Percentiles rank a stretch among this genome's conserved stretches.
phyloP scores from a whole-genome alignment of 1,140 invertebrate species.

The Forficula auricularia region DNA sequence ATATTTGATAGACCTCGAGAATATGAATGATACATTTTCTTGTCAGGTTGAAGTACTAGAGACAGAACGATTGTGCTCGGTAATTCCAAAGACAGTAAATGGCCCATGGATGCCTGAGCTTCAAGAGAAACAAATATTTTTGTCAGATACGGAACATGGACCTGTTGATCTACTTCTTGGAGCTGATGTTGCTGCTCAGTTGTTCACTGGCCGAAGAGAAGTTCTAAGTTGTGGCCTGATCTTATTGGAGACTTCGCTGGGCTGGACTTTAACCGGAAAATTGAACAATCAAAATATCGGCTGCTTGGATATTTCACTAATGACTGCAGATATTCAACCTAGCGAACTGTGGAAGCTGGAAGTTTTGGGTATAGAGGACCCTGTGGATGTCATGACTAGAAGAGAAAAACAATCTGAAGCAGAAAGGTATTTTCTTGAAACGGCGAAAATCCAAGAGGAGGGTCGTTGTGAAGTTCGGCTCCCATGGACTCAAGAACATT shows the following conservation, averaged over 20 bases:
- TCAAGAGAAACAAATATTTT: constrained; percentile 7
- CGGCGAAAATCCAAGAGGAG: constrained; percentile 15
- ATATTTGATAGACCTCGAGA: background rate
- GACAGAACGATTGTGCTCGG: background rate
- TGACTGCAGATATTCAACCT: constrained; percentile 11
- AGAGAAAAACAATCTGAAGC: constrained; percentile 15
- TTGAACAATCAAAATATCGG: constrained; percentile 13
- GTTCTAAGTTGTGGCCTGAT: constrained; percentile 17
- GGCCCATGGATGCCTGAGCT: constrained; percentile 6
- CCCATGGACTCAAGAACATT: constrained; percentile 19
- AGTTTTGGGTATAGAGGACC: constrained; percentile 22
- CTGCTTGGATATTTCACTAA: constrained; percentile 13
- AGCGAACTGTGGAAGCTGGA: constrained; percentile 24
- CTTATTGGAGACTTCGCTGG: constrained; percentile 20
- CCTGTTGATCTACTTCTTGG: constrained; percentile 17
- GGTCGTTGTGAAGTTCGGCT: constrained; percentile 19
- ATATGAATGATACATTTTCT: background rate
- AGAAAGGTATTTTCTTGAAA: constrained; percentile 16
- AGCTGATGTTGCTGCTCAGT: constrained; percentile 18
- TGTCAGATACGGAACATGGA: constrained; percentile 9
- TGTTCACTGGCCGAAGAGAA: constrained; percentile 16
- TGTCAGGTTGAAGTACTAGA: constrained; percentile 6
- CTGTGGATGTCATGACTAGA: constrained; percentile 15
- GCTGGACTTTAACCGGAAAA: constrained; percentile 21
- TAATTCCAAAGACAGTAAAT: background rate